A percentile compares a stretch with the other conserved stretches of the same genome.
phyloP scores from a whole-genome alignment of 2,797 vertebrate genomes.

The Calcarius lapponicus region DNA sequence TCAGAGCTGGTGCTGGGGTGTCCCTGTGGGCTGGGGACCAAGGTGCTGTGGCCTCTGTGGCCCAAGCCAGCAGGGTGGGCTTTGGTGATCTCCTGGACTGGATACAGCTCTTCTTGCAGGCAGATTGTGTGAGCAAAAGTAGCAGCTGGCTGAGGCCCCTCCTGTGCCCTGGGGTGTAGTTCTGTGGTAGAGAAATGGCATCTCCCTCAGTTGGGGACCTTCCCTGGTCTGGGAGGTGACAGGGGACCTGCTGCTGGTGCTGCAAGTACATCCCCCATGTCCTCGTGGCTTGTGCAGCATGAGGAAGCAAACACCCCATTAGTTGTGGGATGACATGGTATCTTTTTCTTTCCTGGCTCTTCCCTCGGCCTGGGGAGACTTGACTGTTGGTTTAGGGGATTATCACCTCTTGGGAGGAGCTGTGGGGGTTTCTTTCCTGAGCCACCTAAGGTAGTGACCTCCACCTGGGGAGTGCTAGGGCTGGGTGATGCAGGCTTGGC shows the following conservation, averaged over 20 bases:
- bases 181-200: neutral
- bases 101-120: too few species aligned
- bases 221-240: neutral
- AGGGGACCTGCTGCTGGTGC: neutral
- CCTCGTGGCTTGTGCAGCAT: accelerated
- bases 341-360: neutral
- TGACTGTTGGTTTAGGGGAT: neutral
- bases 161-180: accelerated
- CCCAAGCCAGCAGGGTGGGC: accelerated
- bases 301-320: accelerated
- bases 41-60: neutral
- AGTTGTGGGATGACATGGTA: accelerated
- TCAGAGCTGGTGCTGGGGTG: neutral
- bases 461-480: neutral
- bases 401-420: neutral
- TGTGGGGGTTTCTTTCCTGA: neutral
- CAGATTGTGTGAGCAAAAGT: neutral
- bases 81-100: accelerated
- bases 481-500: neutral
- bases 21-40: accelerated
- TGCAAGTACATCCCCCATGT: accelerated
- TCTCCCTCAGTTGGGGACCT: accelerated
- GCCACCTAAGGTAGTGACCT: accelerated
- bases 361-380: accelerated
- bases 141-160: accelerated